Conservation (phyloP, 2,888 invertebrate genomes). For the Platerodrilus igneus region DNA sequence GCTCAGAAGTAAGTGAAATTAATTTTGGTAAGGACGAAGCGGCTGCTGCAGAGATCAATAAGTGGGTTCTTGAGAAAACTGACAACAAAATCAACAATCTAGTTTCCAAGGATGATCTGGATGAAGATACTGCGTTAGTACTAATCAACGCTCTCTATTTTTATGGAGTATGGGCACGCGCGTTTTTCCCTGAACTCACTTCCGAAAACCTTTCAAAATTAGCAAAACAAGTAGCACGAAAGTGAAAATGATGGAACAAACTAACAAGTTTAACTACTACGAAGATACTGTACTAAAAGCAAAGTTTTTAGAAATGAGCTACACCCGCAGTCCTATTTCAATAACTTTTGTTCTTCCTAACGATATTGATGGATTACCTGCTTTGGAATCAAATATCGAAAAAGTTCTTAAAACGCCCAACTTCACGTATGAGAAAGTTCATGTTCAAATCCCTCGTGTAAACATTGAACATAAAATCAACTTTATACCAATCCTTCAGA, state of each 20-base stretch:
- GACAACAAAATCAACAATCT: slow-evolving; percentile 39
- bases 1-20: slow-evolving; percentile 53
- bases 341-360: slow-evolving; percentile 28
- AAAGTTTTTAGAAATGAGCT: slow-evolving; percentile 37
- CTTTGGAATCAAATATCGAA: slow-evolving; percentile 18
- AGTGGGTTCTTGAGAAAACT: slow-evolving; percentile 41
- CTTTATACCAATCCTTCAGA: slow-evolving; percentile 54
- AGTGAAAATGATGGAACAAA: slow-evolving; percentile 36
- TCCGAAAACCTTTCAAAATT: slow-evolving; percentile 31
- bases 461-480: slow-evolving; percentile 38
- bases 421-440: slow-evolving; percentile 14
- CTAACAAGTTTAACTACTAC: slow-evolving; percentile 33
- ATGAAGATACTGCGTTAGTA: slow-evolving; percentile 32
- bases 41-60: slow-evolving; percentile 37
- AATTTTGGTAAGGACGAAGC: slow-evolving; percentile 26
- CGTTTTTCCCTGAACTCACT: slow-evolving; percentile 26
- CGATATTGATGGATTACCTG: slow-evolving; percentile 16
- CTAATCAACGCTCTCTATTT: slow-evolving; percentile 42
- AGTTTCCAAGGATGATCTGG: slow-evolving; percentile 29
- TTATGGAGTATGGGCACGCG: slow-evolving; percentile 34
- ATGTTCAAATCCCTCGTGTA: slow-evolving; percentile 26
- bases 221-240: slow-evolving; percentile 26
- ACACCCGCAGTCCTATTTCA: slow-evolving; percentile 23
- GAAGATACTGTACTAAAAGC: slow-evolving; percentile 34
- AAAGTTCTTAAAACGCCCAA: slow-evolving; percentile 15